Evolutionary conservation across 2,797 vertebrate species (phyloP).

Genomic region (Corythornis leucogaster): DNA sequence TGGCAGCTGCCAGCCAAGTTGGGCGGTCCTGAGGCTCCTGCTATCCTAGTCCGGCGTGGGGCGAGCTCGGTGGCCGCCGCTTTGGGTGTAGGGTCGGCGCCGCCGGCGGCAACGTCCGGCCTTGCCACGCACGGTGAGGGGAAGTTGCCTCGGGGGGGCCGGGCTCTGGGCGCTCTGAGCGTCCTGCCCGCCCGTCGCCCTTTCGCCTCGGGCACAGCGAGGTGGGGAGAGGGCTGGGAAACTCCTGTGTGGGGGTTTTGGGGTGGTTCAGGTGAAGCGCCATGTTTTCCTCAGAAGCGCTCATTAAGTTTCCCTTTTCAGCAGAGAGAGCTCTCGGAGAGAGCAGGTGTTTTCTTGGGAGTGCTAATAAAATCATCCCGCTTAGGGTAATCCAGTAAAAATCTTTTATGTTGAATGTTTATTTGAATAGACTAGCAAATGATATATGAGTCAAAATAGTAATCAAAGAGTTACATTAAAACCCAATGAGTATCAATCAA

Average conservation of each 20-base stretch:
- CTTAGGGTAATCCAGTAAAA: background rate
- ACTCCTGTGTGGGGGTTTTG: accelerated
- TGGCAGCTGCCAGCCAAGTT: accelerated
- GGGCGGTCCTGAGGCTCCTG: accelerated
- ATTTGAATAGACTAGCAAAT: background rate
- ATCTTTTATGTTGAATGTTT: no score
- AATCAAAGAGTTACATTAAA: background rate
- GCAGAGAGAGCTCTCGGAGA: accelerated
- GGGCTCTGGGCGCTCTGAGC: background rate
- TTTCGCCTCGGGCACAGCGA: background rate
- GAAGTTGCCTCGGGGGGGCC: background rate
- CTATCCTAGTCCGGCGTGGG: background rate
- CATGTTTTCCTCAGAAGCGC: background rate
- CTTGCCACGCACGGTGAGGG: background rate
- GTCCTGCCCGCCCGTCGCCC: no score
- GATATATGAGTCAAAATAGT: background rate
- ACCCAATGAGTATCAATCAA: accelerated
- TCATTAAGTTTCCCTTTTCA: accelerated
- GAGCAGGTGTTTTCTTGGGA: background rate
- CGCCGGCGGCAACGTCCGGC: background rate
- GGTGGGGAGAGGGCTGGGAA: background rate
- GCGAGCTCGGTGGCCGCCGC: background rate
- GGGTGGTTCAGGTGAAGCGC: accelerated
- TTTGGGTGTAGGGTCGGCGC: background rate
- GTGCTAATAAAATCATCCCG: accelerated